Base-by-base conservation (phyloP, 2,888 invertebrate genomes). In the Tridacna crocea region DNA sequence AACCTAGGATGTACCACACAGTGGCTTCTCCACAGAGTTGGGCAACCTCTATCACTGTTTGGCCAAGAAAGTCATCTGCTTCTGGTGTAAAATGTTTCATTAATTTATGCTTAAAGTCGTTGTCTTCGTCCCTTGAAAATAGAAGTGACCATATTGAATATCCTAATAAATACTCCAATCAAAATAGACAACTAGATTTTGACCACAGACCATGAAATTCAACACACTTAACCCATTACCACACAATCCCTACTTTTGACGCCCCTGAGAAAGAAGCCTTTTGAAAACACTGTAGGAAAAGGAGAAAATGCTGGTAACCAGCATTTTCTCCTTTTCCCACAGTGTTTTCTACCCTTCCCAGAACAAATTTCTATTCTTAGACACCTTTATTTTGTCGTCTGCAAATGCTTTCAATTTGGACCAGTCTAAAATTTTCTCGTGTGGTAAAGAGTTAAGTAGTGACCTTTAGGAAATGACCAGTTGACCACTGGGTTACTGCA, bases 11-110 rank as follows among this genome's bases (percentile, higher is more conserved):
- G 95, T 99, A 99, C 99, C 99, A 99, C 60, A 99, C 99, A 95
- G 99, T 99, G 99, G 99, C 99, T 95, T 99, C 99, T 77, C 99
- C 99, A 26, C 98, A 98, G 77, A 99, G 95, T 46, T 99, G 99
- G 89, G 99, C 97, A 77, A 96, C 96, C 96, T 99, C 99, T 94
- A 99, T 99, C 91, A 99, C 99, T 27, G 99, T 99, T 95, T 99
- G 99, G 46, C 99, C 99, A 90, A 99, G 96, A 95, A 99, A 99
- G 95, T 99, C 99, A 94, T 99, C 99, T 15, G 99, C 99, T 95
- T 99, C 99, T 84, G 99, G 96, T 4, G 99, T 99, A 92, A 99
- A 95, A 95, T 99, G 99, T 95, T 99, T 99, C 68, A 99, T 96
- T 85, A 99, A 96, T 95, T 99, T 99, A 79, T 99, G 99, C 95